Base-by-base conservation (phyloP, 2,888 invertebrate species). In the Fragum sueziense region DNA sequence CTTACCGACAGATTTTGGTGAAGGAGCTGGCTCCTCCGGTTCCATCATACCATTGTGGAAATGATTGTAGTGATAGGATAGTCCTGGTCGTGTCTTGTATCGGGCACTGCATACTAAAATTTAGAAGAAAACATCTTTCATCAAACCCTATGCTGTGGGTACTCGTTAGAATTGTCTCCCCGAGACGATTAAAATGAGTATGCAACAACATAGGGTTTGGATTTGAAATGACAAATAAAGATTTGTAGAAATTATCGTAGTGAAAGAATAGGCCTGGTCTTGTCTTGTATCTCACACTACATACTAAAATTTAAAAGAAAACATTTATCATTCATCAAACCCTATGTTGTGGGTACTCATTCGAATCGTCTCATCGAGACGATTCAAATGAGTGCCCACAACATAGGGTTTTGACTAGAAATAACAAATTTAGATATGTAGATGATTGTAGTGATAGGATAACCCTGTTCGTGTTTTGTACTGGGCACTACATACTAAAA, bases 381-480 rank as follows among this genome's bases (percentile, higher is more conserved):
- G 47, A 47, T 47, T 47, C 47, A 47, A 47, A 47, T 47, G 47
- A 47, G 47, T 47, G n/a, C 47, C 47, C 4, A 47, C 47, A 47
- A 14, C 47, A 47, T 47, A 47, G 4, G 47, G 47, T 2, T 57
- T 57, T 27, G 57, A 22, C 4, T 4, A 7, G 57, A 57, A 29
- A 57, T 57, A 57, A 57, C 4, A 11, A 2, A 57, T 57, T 22
- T 57, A n/a, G n/a, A n/a, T 90, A 85, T 97, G 97, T 92, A 97
- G 97, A 95, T 97, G 97, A 92, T 96, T 96, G 95, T 97, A 97
- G 95, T 98, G 98, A 95, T 98, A 98, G 90, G 97, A 97, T 93
- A 98, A 95, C 88, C 98, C 98, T 88, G 98, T 97, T 89, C 98
- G 96, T 87, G 98, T 98, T 95, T 98, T 98, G 96, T 98, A 98